Percentiles rank a stretch among this genome's conserved stretches.
These are phyloP conservation scores for Mimas tiliae DNA, from an alignment of 2,888 invertebrate species.

Conservation along the genomic window DNA sequence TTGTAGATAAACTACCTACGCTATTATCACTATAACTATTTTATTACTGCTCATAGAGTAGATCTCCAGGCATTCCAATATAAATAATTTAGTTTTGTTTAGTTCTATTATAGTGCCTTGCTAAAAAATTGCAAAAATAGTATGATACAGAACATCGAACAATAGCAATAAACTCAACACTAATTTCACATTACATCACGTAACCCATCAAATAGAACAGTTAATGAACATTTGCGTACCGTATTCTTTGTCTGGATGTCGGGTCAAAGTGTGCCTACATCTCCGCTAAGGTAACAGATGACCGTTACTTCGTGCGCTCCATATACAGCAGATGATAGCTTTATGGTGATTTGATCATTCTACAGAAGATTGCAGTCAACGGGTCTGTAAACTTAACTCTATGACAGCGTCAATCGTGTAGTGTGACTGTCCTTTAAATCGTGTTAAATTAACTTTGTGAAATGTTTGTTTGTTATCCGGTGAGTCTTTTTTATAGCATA, in stretches of 20 bases:
- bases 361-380: conserved; percentile 72
- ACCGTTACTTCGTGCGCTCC: conserved; percentile 72
- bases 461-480: background rate
- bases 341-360: conserved; percentile 84
- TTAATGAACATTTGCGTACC: conserved; percentile 11
- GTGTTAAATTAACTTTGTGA: background rate
- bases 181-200: background rate
- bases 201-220: background rate
- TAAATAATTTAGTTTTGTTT: too few relatives aligned
- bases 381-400: background rate
- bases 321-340: conserved; percentile 73
- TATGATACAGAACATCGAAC: background rate
- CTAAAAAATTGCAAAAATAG: background rate
- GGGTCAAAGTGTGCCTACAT: conserved; percentile 62
- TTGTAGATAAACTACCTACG: too few relatives aligned
- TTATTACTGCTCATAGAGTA: too few relatives aligned
- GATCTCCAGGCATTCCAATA: too few relatives aligned
- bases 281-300: conserved; percentile 57
- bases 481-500: too few relatives aligned
- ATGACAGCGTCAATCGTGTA: conserved; percentile 13
- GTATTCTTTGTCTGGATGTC: conserved; percentile 36
- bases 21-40: too few relatives aligned
- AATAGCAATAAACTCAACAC: background rate
- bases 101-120: too few relatives aligned
- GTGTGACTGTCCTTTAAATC: background rate